Evolutionary conservation across 2,113 vertebrate species (phyloP), one percentile per base, ranked within the genome.

Genomic region (Cyanocitta stelleri): DNA sequence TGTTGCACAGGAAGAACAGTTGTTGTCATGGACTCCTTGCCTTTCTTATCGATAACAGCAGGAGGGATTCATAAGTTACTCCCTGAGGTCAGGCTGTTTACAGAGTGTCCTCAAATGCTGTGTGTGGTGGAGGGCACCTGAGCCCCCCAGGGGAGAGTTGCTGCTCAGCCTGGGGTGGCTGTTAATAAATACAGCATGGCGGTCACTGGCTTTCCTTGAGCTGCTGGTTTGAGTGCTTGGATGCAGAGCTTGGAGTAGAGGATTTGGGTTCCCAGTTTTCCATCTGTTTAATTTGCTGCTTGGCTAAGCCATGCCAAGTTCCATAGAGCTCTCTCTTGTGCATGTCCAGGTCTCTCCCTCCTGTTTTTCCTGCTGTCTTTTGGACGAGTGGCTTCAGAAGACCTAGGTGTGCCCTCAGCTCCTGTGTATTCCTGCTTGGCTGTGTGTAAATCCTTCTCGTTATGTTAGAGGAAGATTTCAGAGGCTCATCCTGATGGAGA

Each of bases 141-240:
- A 29, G 21, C 16, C 17, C 18, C 37, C 27, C 10, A 7, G 30
- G 24, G 26, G 20, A 71, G 51, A 29, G 27, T 0, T 86, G 51
- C 37, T 77, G 26, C 44, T 66, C 37, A 30, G 46, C 44, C 33
- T 66, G n/a, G 24, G n/a, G 16, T 37, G 37, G 58, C 30, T 81
- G 29, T 35, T 77, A 8, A 3, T 54, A 46, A 88, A 14, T 35
- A 19, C 26, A 29, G 8, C 11, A 9, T 4, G 19, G 58, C 11
- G 64, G 9, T 35, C 1, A 2, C 32, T 79, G 61, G 13, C 35
- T 46, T 62, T 54, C 44, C 32, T 85, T 0, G 0, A 69, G 24
- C 27, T 79, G 56, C 33, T 85, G 33, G 8, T 46, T 48, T 33
- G 44, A 64, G 54, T 32, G 24, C 20, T 85, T 16, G 35, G 48